Base-by-base conservation (phyloP, 2,797 vertebrate species). In the Phoebastria nigripes region DNA sequence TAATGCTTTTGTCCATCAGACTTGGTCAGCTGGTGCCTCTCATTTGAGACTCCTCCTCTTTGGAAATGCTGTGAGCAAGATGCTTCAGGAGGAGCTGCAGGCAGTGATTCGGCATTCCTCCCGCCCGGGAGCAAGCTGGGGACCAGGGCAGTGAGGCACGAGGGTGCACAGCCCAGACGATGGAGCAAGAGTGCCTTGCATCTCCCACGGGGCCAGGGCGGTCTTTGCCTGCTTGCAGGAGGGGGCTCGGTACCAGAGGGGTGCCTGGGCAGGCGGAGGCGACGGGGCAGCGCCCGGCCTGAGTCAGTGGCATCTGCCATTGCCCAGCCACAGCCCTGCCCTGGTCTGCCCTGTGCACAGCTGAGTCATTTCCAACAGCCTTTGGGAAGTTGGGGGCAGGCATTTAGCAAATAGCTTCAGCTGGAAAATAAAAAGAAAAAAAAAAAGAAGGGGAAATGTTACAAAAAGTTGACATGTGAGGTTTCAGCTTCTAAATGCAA, bases 341-440 rank as follows among this genome's bases (percentile, higher is more conserved):
- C 56, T 56, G n/a, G 6, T 20, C 18, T 61, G 62, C 25, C 25
- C 21, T 2, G 6, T 0, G 10, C 56, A 21, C 0, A 1, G 14
- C 49, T 63, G 61, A 82, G 79, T 71, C 56, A 82, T 42, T 59
- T 62, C 54, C 82, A 89, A 22, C 29, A 89, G 35, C 66, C 26
- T 79, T 49, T 19, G 52, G 85, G 61, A 78, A 69, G 25, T 5
- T 1, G 1, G 3, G 19, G 26, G 14, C 5, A 3, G 9, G 8
- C 59, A 44, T 21, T 89, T 41, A 61, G 46, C 21, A 87, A 93
- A 41, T 6, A 55, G 18, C n/a, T 84, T 82, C 37, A 79, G 14
- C 9, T 63, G 61, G 26, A 51, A 89, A 83, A 88, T 2, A 63
- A 42, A 66, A 44, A 47, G 9, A 54, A 42, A 31, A 59, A 47